Base-by-base conservation (phyloP, 2,888 invertebrate species). In the Galerucella pusilla region DNA sequence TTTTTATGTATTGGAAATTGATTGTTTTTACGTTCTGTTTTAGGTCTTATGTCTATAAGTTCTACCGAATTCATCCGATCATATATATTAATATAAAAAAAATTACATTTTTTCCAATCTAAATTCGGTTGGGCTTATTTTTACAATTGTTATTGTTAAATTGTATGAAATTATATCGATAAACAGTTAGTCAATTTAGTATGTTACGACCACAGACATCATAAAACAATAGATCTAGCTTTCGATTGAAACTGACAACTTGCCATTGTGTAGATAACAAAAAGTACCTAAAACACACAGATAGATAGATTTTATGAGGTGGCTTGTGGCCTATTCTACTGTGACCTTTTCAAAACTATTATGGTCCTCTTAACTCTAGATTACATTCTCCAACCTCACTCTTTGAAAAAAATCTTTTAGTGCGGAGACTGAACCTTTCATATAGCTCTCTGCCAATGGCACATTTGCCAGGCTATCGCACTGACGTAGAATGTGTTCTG, bases 11-110 rank as follows among this genome's bases (percentile, higher is more conserved):
- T 71, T 71, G 28, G 54, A 71, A 49, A 64, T 57, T 61, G 57
- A 73, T 68, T 67, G 63, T 73, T 71, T 71, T 75, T 69, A 57
- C n/a, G 9, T 57, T 46, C 45, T 65, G 57, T 71, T 52, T 28
- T 64, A 57, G 52, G 61, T 35, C 35, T 42, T 35, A n/a, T n/a
- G n/a, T 42, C 14, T 35, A 42, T 52, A 65, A 65, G 57, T 59
- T 70, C 63, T 52, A 63, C 35, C 63, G 63, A 65, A 28, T 65
- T 65, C 25, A 10, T 25, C 1, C 2, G 12, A 14, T 35, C 14
- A n/a, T 49, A 49, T 2, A 12, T 49, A 49, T 14, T 12, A 14
- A 61, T 28, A 28, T 28, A 35, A 35, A 61, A 28, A 61, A 35
- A 61, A 28, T 6, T 16, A 16, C n/a, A 54, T 54, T 16, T 16